These are phyloP conservation scores for Microtus pennsylvanicus DNA, from an alignment of 2,113 vertebrate genomes.

Conservation along the genomic window DNA sequence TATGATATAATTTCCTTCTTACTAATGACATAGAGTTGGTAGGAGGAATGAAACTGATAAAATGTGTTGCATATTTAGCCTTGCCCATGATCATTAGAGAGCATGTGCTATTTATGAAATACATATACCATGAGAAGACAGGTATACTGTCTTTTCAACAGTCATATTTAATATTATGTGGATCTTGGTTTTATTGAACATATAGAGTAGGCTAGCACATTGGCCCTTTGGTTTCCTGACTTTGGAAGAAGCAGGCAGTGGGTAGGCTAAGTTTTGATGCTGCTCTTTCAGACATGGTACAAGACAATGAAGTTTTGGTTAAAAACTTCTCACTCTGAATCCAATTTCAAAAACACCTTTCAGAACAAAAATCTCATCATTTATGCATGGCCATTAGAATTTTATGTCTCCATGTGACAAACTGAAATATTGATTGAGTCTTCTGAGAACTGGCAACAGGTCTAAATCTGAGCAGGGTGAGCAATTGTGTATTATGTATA, in stretches of 20 bases:
- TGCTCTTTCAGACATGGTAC: too few relatives aligned
- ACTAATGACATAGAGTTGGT: background rate
- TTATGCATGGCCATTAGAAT: background rate
- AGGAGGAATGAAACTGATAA: background rate
- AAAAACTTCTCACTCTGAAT: background rate
- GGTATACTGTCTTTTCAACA: background rate
- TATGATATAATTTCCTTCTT: background rate
- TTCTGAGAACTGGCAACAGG: background rate
- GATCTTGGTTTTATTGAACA: background rate
- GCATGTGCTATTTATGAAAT: background rate
- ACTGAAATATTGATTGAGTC: background rate
- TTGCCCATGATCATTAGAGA: background rate
- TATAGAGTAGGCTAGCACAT: background rate
- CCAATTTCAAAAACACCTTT: background rate
- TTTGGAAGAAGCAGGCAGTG: background rate
- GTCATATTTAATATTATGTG: background rate
- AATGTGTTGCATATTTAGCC: background rate
- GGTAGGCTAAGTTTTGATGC: background rate
- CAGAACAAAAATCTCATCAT: background rate
- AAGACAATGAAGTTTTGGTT: background rate
- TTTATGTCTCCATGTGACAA: background rate
- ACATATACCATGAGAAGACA: background rate
- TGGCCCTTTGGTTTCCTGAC: background rate
- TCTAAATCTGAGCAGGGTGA: background rate
- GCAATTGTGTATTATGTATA: background rate